Base-by-base conservation (phyloP, 2,888 invertebrate species). In the Ditula angustiorana region DNA sequence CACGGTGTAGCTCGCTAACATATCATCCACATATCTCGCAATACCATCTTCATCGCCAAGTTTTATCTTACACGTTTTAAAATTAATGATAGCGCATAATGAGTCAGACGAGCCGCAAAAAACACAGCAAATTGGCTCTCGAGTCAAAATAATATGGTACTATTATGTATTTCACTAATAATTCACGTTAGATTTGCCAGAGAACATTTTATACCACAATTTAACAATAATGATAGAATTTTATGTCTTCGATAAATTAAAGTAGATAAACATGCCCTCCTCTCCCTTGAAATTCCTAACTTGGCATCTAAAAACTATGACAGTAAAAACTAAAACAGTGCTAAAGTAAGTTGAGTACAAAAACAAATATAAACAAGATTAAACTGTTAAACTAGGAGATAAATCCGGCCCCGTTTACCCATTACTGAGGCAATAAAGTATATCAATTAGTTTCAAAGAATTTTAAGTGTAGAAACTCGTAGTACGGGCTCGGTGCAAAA, bases 381-480 rank as follows among this genome's bases (percentile, higher is more conserved):
- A 35, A 60, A 62, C 56, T 47, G 33, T 46, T 60, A 65, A 55
- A 49, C 65, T 50, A 61, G 52, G 28, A 59, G 60, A 65, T 61
- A 65, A 65, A 65, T 56, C 55, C 60, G 65, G 55, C 50, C 53
- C 47, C 30, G 60, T 28, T 60, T 49, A 21, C 53, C 35, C 58
- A 64, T 64, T 64, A 59, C 64, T 33, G 16, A 52, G 58, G 59
- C 64, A 64, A 64, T 64, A 64, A 64, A 64, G 64, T 64, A 35
- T 64, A 64, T 64, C 64, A 64, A 64, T 64, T 64, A 64, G 64
- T 64, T 59, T 52, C 64, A 59, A 64, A 64, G 64, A 64, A 64
- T 59, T 64, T 64, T 59, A 64, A 64, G 47, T 64, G 59, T 64
- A 64, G 64, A 64, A 64, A 64, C 64, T 59, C 24, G 64, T 64